Evolutionary conservation across 2,888 invertebrate genomes (phyloP), one percentile per base, ranked within the genome.

Genomic region (Pantelozetes paolii): DNA sequence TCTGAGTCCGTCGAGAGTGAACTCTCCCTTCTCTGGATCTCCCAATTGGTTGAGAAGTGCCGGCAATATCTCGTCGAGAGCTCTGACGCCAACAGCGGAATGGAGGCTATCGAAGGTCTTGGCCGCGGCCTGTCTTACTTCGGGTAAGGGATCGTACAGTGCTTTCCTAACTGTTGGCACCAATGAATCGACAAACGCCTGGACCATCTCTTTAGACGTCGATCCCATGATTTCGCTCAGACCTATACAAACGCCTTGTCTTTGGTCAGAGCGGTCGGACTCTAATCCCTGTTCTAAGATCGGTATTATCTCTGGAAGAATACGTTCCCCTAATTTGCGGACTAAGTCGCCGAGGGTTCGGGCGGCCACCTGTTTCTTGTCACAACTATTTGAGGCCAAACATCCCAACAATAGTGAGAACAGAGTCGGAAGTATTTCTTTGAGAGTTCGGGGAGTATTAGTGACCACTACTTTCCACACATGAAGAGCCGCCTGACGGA

Each of bases 401-500:
- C 96, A 96, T 71, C 95, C 93, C 73, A 99, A 85, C 76, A 99
- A 84, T 71, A 98, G 85, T 18, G 91, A 88, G 84, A 99, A 99
- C 64, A 99, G 84, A 0, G 95, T 94, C 8, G 95, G 94, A 77
- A 99, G 85, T 80, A 99, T 97, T 86, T 98, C 98, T 76, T 94
- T 87, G 62, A 99, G 85, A 0, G 98, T 98, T 82, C 94, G 88
- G 0, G 98, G 98, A 0, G 98, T 99, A 82, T 99, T 98, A 0
- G 96, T 92, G 1, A 99, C 98, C 1, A 99, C 95, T 78, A 98
- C 93, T 86, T 99, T 99, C 99, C 99, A 99, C 0, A 99, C 98
- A 82, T 99, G 99, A 74, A 97, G 86, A 11, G 99, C 96, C 0
- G 97, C 93, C 85, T 98, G 98, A 0, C 98, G 87, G 30, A 98